These are phyloP conservation scores for Dipodomys ordii DNA, from an alignment of 2,113 vertebrate genomes.

Conservation along the genomic window DNA sequence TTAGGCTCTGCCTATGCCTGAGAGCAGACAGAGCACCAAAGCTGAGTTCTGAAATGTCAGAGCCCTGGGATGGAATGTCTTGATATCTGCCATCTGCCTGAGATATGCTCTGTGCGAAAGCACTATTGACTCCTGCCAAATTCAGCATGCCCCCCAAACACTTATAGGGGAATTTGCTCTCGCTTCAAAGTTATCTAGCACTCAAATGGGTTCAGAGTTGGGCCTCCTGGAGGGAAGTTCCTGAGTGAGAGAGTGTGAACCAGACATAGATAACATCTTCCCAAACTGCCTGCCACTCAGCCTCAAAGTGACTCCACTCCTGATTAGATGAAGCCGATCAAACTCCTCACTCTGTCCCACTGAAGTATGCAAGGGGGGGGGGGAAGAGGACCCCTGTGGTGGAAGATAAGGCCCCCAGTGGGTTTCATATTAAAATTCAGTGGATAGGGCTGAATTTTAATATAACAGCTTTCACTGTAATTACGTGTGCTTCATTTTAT, in stretches of 20 bases:
- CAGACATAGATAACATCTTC: not conserved
- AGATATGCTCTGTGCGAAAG: slow-evolving; percentile 43
- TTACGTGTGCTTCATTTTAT: not conserved
- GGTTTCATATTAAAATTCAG: no score
- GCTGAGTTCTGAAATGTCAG: slow-evolving; percentile 71
- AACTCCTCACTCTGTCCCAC: not conserved
- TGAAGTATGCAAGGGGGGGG: not conserved
- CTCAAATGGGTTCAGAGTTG: not conserved
- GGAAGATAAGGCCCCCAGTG: not conserved
- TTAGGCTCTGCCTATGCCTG: slow-evolving; percentile 62
- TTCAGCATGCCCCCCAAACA: not conserved
- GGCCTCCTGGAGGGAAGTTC: not conserved
- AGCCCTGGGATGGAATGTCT: slow-evolving; percentile 60
- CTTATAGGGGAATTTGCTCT: not conserved
- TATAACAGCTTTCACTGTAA: slow-evolving; percentile 11
- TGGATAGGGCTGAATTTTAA: not conserved
- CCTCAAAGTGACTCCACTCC: not conserved
- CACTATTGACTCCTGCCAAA: slow-evolving; percentile 41
- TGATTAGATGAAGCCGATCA: not conserved
- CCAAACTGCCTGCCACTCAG: not conserved
- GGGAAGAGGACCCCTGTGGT: no score
- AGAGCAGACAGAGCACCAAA: slow-evolving; percentile 58
- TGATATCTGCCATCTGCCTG: slow-evolving; percentile 64
- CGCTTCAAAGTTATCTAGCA: not conserved
- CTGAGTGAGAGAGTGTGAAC: not conserved